Conservation (phyloP, 2,888 invertebrate species). For the Spisula subtruncata region DNA sequence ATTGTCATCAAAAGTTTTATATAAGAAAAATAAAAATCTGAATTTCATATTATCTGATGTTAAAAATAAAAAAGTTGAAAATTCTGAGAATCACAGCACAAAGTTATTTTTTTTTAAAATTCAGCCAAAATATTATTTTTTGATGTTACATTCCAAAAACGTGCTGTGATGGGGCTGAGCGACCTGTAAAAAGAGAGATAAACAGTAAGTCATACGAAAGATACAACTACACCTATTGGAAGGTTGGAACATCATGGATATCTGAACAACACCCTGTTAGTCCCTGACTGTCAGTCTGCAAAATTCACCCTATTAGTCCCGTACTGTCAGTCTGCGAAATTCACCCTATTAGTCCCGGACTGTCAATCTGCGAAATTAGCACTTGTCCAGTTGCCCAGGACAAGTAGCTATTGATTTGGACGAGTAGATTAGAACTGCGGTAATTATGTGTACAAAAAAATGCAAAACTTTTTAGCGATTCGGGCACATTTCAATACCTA, state of each 20-base stretch:
- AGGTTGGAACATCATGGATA: not conserved
- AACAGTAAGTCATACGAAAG: not conserved
- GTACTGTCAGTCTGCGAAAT: no score
- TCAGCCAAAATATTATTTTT: not conserved
- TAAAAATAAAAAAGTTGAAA: not conserved
- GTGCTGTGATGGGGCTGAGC: constrained; percentile 18
- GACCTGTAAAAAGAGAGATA: constrained; percentile 11
- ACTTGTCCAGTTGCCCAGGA: no score
- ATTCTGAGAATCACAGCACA: constrained; percentile 30
- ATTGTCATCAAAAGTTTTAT: not conserved
- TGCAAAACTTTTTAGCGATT: no score
- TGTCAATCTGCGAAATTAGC: no score
- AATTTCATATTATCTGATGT: not conserved
- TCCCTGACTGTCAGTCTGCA: no score
- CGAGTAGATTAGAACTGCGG: no score
- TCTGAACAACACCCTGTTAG: not conserved
- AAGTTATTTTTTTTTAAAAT: not conserved
- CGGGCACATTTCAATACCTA: no score
- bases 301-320: no score
- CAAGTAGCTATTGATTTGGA: no score
- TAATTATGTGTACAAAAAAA: no score
- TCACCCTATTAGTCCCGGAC: no score
- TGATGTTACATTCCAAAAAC: not conserved
- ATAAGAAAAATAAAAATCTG: not conserved
- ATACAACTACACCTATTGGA: not conserved